Evolutionary conservation across 2,888 invertebrate species (phyloP).

Genomic region (Timema podura): DNA sequence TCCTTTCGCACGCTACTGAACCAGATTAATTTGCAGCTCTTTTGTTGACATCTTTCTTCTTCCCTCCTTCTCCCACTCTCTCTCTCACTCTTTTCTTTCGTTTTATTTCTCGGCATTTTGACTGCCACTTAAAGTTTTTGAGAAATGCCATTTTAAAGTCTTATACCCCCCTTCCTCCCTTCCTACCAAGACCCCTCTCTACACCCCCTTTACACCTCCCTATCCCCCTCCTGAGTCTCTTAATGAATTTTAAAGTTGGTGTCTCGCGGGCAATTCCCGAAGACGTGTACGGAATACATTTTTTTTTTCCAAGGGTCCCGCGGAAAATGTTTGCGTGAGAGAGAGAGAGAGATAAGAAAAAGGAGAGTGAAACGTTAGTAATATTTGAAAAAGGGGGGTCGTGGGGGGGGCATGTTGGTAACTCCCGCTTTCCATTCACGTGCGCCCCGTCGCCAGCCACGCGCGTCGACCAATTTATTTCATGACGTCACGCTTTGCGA

Average conservation of each 20-base stretch:
- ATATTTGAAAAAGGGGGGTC: no score
- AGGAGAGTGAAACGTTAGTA: no score
- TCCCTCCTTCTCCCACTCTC: background rate
- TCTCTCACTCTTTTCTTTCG: no score
- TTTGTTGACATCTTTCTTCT: conserved; percentile 12
- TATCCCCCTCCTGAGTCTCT: background rate
- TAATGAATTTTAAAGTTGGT: conserved; percentile 17
- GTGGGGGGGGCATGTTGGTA: no score
- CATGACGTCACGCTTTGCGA: conserved; percentile 6
- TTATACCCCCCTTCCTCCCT: background rate
- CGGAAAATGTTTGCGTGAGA: no score
- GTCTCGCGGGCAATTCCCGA: conserved; percentile 12
- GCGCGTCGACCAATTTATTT: conserved; percentile 14
- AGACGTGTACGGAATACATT: background rate
- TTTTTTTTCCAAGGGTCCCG: no score
- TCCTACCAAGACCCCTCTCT: background rate
- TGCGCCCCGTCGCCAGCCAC: background rate
- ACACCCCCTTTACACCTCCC: no score
- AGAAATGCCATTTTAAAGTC: conserved; percentile 17
- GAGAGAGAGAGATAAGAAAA: no score
- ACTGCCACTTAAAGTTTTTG: conserved; percentile 16
- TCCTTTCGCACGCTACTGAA: background rate
- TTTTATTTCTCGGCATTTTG: conserved; percentile 3
- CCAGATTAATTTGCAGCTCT: conserved; percentile 5
- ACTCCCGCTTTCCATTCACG: no score